Evolutionary conservation across 2,113 vertebrate genomes (phyloP), one percentile per base, ranked within the genome.

Genomic region (Australoheros scitulus): DNA sequence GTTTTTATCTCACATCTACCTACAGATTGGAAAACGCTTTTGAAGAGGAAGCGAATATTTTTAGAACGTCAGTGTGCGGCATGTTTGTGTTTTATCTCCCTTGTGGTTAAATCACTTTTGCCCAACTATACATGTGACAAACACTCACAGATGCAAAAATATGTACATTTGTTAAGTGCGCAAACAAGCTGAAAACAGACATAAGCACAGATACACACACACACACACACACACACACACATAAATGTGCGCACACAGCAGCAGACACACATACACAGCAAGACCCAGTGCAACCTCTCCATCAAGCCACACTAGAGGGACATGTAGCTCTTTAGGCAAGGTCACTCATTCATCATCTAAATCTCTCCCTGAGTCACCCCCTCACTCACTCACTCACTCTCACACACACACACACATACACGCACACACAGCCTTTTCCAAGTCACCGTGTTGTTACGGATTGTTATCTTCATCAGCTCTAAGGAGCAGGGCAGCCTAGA

Each of bases 291-390:
- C 79, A 91, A 86, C 87, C 83, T 87, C 82, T 88, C 83, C 77
- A 84, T 93, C 81, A 89, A 85, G 74, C 80, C 13, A 13, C 76
- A 85, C 89, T 77, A 74, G 55, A 87, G 90, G 81, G 91, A 87
- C 91, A 82, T 86, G 57, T 76, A 89, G 78, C 89, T 91, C 91
- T 91, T 93, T 84, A 83, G 91, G 88, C 94, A 92, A 93, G 93
- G 93, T 94, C 93, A 93, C 77, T 92, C 92, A 89, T 94, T 91
- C 84, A 92, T 94, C 91, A 92, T 91, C 84, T 74, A 81, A 89
- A 87, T 90, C 87, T 94, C 80, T 83, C 58, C 60, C 80, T 38
- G 58, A 87, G 79, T 91, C 85, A 78, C 76, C 17, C 74, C 75
- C 75, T 34, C 85, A 78, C 70, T 29, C 32, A 34, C 32, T 7